phyloP scores from a whole-genome alignment of 37 sponge, comb jelly and placozoan genomes.

The Chondrilla cf. caribensis region DNA sequence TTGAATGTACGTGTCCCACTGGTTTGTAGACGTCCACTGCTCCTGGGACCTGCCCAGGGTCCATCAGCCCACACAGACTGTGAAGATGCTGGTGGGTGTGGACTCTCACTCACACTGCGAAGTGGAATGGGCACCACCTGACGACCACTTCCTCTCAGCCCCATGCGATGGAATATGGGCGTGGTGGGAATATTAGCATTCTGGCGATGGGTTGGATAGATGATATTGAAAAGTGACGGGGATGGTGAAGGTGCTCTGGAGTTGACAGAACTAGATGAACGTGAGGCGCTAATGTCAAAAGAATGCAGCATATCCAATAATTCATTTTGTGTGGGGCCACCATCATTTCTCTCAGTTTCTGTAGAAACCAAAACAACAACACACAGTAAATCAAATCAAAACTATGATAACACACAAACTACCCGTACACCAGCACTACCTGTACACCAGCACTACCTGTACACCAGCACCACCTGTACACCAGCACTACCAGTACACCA shows the following conservation, averaged over 20 bases:
- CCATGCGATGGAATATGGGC: constrained; percentile 27
- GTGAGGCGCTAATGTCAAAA: constrained; percentile 79
- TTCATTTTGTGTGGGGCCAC: constrained; percentile 77
- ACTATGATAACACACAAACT: not conserved
- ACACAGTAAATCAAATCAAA: not conserved
- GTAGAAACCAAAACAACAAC: not conserved
- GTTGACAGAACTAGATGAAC: constrained; percentile 69
- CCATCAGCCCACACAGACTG: constrained; percentile 20
- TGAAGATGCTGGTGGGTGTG: not conserved
- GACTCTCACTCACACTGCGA: constrained; percentile 21
- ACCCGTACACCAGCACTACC: too few relatives aligned
- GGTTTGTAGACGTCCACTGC: too few relatives aligned
- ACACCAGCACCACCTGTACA: too few relatives aligned
- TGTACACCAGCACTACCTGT: too few relatives aligned
- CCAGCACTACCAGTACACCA: too few relatives aligned
- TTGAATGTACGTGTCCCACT: too few relatives aligned
- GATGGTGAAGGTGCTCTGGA: constrained; percentile 87
- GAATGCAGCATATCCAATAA: constrained; percentile 79
- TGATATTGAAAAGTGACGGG: constrained; percentile 71
- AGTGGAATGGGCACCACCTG: constrained; percentile 7
- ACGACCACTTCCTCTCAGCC: constrained; percentile 14
- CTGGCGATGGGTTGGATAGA: constrained; percentile 64
- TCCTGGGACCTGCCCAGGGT: not conserved
- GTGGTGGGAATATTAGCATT: constrained; percentile 25
- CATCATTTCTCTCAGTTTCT: constrained; percentile 14